These are phyloP conservation scores for Mongoloraphidia duomilia DNA, from an alignment of 2,888 invertebrate genomes.

Conservation along the genomic window DNA sequence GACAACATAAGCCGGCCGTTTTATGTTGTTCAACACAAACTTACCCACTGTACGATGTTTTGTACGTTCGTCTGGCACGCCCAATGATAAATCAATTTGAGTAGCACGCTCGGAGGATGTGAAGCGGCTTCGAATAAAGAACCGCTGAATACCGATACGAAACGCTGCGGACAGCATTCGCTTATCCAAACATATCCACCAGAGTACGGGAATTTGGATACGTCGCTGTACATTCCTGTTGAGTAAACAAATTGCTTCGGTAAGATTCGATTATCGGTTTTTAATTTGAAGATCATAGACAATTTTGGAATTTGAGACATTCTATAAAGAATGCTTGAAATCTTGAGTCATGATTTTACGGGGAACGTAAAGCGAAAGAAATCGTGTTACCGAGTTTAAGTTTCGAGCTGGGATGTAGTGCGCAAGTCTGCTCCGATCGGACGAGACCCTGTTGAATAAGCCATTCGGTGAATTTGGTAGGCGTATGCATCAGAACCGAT, in stretches of 20 bases:
- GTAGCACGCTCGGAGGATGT: constrained; percentile 65
- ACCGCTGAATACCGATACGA: constrained; percentile 75
- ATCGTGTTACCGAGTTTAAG: constrained; percentile 51
- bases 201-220: constrained; percentile 69
- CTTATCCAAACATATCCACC: constrained; percentile 88
- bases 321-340: too few relatives aligned
- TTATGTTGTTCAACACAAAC: constrained; percentile 8
- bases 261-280: too few relatives aligned
- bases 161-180: constrained; percentile 71
- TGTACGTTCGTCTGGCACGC: constrained; percentile 79
- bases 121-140: constrained; percentile 78
- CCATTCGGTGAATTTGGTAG: constrained; percentile 82
- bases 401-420: constrained; percentile 49
- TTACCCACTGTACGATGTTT: constrained; percentile 81
- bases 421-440: constrained; percentile 64
- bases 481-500: constrained; percentile 62
- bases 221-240: constrained; percentile 71
- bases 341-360: too few relatives aligned
- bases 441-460: constrained; percentile 73
- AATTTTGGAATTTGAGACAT: too few relatives aligned
- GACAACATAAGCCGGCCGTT: background rate
- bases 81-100: constrained; percentile 84
- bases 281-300: too few relatives aligned
- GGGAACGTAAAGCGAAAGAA: too few relatives aligned
- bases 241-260: too few relatives aligned